Evolutionary conservation across 2,888 invertebrate species (phyloP).

Genomic region (Eulithis prunata): DNA sequence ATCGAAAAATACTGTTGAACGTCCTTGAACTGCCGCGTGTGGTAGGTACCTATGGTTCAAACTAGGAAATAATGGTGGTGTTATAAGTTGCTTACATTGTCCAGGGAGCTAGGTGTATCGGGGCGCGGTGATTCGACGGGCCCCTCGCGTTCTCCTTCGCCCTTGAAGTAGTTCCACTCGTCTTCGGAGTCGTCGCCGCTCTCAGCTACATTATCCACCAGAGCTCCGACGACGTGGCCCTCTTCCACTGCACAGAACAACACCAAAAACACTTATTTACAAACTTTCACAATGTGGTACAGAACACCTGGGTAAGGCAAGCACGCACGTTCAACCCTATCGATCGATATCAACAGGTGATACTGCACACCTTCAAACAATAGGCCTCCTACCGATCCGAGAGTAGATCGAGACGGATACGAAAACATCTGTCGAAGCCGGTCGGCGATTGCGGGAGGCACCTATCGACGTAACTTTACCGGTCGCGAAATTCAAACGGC

Average conservation of each 20-base stretch:
- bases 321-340: constrained; percentile 48
- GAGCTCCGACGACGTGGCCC: constrained; percentile 77
- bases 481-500: constrained; percentile 78
- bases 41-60: constrained; percentile 16
- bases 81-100: constrained; percentile 65
- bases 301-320: constrained; percentile 50
- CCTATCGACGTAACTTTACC: constrained; percentile 68
- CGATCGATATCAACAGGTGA: constrained; percentile 74
- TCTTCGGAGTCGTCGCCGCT: constrained; percentile 92
- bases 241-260: constrained; percentile 71
- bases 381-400: constrained; percentile 24
- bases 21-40: constrained; percentile 42
- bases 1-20: constrained; percentile 32
- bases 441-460: constrained; percentile 49
- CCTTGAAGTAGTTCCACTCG: constrained; percentile 94
- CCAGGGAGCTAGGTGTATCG: constrained; percentile 74
- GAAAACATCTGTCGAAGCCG: constrained; percentile 45
- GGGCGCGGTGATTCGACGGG: constrained; percentile 81
- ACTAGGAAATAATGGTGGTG: background rate
- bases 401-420: constrained; percentile 14
- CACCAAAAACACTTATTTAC: constrained; percentile 50
- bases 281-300: constrained; percentile 28
- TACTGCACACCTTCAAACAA: constrained; percentile 67
- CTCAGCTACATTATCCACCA: constrained; percentile 90
- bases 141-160: constrained; percentile 86